These are phyloP conservation scores for Oostethus manadensis DNA, from an alignment of 2,113 vertebrate species.

Conservation along the genomic window DNA sequence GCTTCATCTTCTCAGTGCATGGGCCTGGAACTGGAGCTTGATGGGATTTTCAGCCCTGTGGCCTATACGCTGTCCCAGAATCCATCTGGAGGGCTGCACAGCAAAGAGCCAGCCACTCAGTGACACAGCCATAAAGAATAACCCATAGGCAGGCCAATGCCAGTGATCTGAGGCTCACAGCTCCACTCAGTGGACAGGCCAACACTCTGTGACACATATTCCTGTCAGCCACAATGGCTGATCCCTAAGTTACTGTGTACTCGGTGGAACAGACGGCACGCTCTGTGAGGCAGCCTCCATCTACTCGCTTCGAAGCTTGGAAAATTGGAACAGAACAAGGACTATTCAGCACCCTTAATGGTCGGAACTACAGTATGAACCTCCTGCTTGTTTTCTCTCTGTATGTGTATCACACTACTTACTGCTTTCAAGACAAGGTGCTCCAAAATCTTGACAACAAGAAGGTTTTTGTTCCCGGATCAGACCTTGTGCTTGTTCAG, in stretches of 20 bases:
- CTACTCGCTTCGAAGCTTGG: conserved; percentile 49
- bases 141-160: conserved; percentile 52
- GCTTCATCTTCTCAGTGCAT: conserved; percentile 75
- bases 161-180: conserved; percentile 61
- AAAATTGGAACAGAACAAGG: conserved; percentile 47
- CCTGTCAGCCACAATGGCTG: conserved; percentile 58
- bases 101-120: conserved; percentile 58
- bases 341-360: conserved; percentile 54
- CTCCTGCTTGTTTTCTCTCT: no score
- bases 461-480: no score
- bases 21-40: conserved; percentile 72
- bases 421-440: no score
- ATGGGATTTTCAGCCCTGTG: conserved; percentile 75
- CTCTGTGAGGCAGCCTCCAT: conserved; percentile 47
- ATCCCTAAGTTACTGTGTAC: conserved; percentile 56
- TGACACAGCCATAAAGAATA: conserved; percentile 60
- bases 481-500: no score
- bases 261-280: conserved; percentile 52
- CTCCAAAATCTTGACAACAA: neutral
- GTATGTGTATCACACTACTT: conserved; percentile 12
- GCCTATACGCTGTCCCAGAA: conserved; percentile 56
- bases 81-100: conserved; percentile 66
- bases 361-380: conserved; percentile 26
- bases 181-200: conserved; percentile 61
- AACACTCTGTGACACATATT: conserved; percentile 54